Percentiles rank a stretch among this genome's conserved stretches.
Conservation (phyloP, 1,140 invertebrate species). For the Choristoneura fumiferana region DNA sequence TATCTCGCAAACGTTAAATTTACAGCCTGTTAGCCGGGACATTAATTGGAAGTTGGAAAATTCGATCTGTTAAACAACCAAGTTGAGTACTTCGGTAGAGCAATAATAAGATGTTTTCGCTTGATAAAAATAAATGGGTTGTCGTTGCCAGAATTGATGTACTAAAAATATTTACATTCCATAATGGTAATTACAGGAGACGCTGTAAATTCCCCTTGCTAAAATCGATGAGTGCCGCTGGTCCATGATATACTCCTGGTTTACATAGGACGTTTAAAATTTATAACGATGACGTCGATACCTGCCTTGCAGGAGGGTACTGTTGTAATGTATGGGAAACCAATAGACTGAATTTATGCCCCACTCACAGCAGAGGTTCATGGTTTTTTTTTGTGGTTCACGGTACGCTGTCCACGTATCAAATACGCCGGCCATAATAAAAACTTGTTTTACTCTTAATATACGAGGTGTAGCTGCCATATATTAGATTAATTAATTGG, state of each 20-base stretch:
- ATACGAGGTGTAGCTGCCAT: background rate
- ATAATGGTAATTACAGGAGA: background rate
- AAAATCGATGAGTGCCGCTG: slow-evolving; percentile 15
- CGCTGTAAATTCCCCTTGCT: background rate
- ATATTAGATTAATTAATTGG: slow-evolving; percentile 17
- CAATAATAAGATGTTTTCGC: too few species aligned
- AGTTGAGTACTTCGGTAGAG: too few species aligned
- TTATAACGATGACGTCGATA: slow-evolving; percentile 44
- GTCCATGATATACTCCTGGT: slow-evolving; percentile 25
- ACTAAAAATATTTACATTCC: background rate
- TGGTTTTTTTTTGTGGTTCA: background rate
- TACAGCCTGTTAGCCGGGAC: too few species aligned
- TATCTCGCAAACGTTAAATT: too few species aligned
- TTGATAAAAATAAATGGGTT: too few species aligned
- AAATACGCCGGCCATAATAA: slow-evolving; percentile 2
- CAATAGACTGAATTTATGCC: slow-evolving; percentile 10
- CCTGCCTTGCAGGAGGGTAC: slow-evolving; percentile 21
- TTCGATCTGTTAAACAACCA: too few species aligned
- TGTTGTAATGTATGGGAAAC: slow-evolving; percentile 1
- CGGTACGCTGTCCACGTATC: slow-evolving; percentile 1
- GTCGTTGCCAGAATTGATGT: too few species aligned
- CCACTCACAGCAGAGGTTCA: background rate
- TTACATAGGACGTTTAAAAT: slow-evolving; percentile 47
- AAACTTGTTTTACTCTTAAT: slow-evolving; percentile 3
- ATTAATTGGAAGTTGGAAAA: too few species aligned